Evolutionary conservation across 2,888 invertebrate species (phyloP).

Genomic region (Palloptera scutellata): DNA sequence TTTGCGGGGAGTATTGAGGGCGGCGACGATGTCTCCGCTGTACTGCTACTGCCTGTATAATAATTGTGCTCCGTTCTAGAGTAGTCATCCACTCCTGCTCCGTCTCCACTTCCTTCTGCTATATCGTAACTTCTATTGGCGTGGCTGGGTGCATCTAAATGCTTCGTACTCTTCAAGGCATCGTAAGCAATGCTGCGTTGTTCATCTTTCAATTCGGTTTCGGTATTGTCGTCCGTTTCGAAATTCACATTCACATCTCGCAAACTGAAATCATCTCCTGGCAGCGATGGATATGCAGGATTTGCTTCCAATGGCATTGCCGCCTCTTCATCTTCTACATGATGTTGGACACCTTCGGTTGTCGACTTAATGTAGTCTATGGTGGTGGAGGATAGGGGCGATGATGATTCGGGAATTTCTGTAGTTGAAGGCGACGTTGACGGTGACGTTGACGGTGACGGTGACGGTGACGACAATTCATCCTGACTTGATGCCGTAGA

Average conservation of each 20-base stretch:
- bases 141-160: conserved; percentile 38
- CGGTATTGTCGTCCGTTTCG: conserved; percentile 53
- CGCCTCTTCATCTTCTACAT: conserved; percentile 54
- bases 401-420: conserved; percentile 36
- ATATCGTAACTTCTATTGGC: not conserved
- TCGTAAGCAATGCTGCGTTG: conserved; percentile 51
- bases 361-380: conserved; percentile 29
- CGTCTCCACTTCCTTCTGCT: too few relatives aligned
- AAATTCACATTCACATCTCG: conserved; percentile 52
- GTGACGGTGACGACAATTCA: not conserved
- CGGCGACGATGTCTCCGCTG: conserved; percentile 33
- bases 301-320: conserved; percentile 58
- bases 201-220: conserved; percentile 51
- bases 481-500: not conserved
- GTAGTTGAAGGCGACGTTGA: conserved; percentile 34
- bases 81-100: too few relatives aligned
- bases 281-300: conserved; percentile 67
- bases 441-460: conserved; percentile 8
- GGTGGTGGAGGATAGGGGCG: conserved; percentile 23
- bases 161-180: conserved; percentile 42
- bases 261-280: conserved; percentile 66
- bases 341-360: conserved; percentile 24
- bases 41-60: conserved; percentile 33
- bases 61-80: conserved; percentile 2
- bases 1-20: conserved; percentile 12